Evolutionary conservation across 2,888 invertebrate genomes (phyloP), one percentile per base, ranked within the genome.

Genomic region (Luperina testacea): DNA sequence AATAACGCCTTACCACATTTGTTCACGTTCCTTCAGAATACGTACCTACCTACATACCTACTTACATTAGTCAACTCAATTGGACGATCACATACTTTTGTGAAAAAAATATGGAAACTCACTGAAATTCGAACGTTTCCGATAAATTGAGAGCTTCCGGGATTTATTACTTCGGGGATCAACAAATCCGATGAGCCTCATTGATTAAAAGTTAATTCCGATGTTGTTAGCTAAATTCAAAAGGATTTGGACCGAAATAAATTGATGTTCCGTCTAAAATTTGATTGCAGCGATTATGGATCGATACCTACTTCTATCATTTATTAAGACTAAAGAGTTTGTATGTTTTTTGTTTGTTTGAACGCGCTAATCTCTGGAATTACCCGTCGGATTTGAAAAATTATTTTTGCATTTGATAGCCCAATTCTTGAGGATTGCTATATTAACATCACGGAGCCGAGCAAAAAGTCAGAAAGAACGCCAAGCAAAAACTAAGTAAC

Each of bases 161-260:
- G n/a, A 73, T 77, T 77, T 73, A 67, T 76, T 68, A 57, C 65
- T 80, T 69, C 32, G 1, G 80, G 86, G 75, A 76, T 83, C 24
- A 15, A 48, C 17, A 68, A 72, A 72, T 71, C 72, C 83, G 59
- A 20, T 27, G 67, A 61, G 61, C 2, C 17, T 77, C 45, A 69
- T 78, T n/a, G n/a, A 76, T 83, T 76, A 77, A 77, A 82, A 83
- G 72, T 77, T 71, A 68, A 75, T 75, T 71, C 63, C 24, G 42
- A 63, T 69, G 51, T 75, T 75, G 65, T 20, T 57, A 24, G 13
- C 48, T 32, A 4, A 48, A 48, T 69, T 57, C 9, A 13, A 75
- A 64, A 68, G 67, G 70, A 74, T 78, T 68, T 59, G 11, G 24
- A 9, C 2, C 17, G 38, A n/a, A 51, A 69, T 73, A 38, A 42